A percentile compares a stretch with the other conserved stretches of the same genome.
Conservation (phyloP, 2,888 invertebrate genomes). For the Chalcis sispes region DNA sequence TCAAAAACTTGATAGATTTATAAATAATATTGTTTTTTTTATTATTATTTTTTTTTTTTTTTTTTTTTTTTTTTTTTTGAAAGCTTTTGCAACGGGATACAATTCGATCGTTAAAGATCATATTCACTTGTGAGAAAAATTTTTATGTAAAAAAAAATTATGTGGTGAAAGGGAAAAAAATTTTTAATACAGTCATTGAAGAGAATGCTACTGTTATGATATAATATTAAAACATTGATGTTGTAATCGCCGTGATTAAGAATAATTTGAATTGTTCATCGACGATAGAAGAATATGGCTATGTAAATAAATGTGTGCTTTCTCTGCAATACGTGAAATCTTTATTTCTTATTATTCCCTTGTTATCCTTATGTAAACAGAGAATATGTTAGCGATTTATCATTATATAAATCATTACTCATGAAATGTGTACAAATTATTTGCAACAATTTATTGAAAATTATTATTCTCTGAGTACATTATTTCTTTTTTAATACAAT, state of each 20-base stretch:
- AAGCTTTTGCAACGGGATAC: conserved; percentile 13
- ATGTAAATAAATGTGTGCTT: conserved; percentile 75
- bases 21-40: not conserved
- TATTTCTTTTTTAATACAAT: no score
- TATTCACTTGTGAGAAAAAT: conserved; percentile 27
- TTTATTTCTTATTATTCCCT: conserved; percentile 55
- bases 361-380: conserved; percentile 27
- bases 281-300: conserved; percentile 65
- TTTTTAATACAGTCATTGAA: conserved; percentile 46
- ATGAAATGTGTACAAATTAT: not conserved
- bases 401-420: not conserved
- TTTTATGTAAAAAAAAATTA: conserved; percentile 17
- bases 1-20: not conserved
- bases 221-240: conserved; percentile 59
- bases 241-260: conserved; percentile 59
- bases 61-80: conserved; percentile 9
- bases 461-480: no score
- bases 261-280: conserved; percentile 51
- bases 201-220: conserved; percentile 61
- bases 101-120: conserved; percentile 21
- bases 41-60: conserved; percentile 1
- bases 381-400: conserved; percentile 21
- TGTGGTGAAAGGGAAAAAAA: conserved; percentile 15
- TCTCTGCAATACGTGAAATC: conserved; percentile 66
- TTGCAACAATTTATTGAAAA: not conserved